A percentile compares a stretch with the other conserved stretches of the same genome.
Conservation (phyloP, 2,113 vertebrate species). For the Telmatochromis brachygnathus region DNA sequence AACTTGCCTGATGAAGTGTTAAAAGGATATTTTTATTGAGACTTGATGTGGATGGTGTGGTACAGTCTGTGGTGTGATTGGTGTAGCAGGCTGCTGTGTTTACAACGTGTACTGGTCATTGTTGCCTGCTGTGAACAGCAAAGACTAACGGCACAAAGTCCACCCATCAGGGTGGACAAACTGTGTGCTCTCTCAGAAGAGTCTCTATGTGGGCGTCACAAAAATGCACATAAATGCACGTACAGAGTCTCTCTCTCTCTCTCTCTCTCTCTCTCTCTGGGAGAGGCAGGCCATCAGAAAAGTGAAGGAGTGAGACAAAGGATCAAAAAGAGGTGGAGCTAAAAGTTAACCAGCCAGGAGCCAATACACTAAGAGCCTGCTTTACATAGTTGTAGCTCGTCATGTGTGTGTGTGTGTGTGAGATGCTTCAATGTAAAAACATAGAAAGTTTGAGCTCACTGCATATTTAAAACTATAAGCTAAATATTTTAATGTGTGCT, state of each 20-base stretch:
- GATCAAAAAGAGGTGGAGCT: not conserved
- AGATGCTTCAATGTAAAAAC: not conserved
- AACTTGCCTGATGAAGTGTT: not conserved
- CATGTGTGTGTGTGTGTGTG: not conserved
- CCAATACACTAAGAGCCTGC: not conserved
- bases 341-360: not conserved
- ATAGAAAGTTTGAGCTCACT: not conserved
- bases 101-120: not conserved
- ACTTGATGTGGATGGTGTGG: not conserved
- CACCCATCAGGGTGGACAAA: not conserved
- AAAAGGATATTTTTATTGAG: fast-evolving
- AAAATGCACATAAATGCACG: not conserved
- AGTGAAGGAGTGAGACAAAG: not conserved
- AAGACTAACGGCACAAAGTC: not conserved
- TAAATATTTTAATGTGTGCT: not conserved
- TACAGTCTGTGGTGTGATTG: not conserved
- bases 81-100: not conserved
- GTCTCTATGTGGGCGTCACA: not conserved
- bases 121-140: not conserved
- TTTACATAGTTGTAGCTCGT: not conserved
- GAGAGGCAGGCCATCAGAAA: not conserved
- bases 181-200: not conserved
- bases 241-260: no score
- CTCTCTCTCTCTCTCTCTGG: not conserved
- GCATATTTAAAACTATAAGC: not conserved